Base-by-base conservation (phyloP, 2,888 invertebrate species). In the Taphrorychus bicolor region DNA sequence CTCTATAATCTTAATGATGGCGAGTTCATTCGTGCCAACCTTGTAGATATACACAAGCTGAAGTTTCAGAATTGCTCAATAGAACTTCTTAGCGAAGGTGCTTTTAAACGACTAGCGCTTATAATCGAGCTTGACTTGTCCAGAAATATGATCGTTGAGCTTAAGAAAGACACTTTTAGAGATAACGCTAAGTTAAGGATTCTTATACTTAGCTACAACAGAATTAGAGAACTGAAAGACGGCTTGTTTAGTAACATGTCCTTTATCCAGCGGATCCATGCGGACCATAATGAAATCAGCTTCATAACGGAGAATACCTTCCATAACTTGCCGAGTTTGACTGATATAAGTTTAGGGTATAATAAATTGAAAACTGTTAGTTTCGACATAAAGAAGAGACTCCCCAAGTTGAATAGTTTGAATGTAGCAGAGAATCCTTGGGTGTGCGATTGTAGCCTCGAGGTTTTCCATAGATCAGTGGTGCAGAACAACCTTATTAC, bases 361-460 rank as follows among this genome's bases (percentile, higher is more conserved):
- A 96, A 96, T 79, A 88, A 87, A 75, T 82, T 96, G 60, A 89
- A 88, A 59, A 85, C 86, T 59, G 81, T 95, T 53, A 78, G 80
- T 21, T 84, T 87, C 52, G 88, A 89, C 67, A 87, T 89, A 4
- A 87, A 93, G 65, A 85, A 86, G 62, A 85, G 86, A 24, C 82
- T 94, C 59, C 85, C 86, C 1, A 89, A 88, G 70, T 81, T 95
- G 59, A 87, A 87, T 21, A 91, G 91, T 75, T 83, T 96, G 48
- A 90, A 90, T 60, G 84, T 95, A 0, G 88, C 89, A 71, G 89
- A 90, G 69, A 96, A 96, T 79, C 92, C 91, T 0, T 96, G 95
- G 95, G 87, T 90, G 68, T 96, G 96, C 78, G 93, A 95, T 77
- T 96, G 96, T 77, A 88, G 90, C 70, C 83, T 96, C 59, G 89